Percentiles rank a stretch among this genome's conserved stretches.
Conservation (phyloP, 2,888 invertebrate species). For the Oligia latruncula region DNA sequence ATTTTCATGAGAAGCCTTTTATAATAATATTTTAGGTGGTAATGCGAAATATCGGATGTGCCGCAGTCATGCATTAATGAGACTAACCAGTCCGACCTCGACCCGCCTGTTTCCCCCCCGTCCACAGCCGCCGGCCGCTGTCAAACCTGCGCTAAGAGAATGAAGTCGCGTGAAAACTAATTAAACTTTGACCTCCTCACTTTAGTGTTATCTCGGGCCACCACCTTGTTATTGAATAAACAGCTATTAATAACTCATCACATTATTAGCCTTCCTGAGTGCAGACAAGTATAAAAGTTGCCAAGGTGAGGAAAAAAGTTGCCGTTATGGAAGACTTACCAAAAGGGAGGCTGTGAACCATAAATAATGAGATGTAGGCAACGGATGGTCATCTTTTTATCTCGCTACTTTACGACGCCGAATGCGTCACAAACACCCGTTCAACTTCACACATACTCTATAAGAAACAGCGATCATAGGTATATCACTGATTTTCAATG, state of each 20-base stretch:
- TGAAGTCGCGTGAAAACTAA: slow-evolving; percentile 81
- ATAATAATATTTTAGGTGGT: slow-evolving; percentile 42
- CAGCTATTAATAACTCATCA: slow-evolving; percentile 55
- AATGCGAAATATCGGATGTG: slow-evolving; percentile 54
- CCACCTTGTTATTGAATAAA: slow-evolving; percentile 63
- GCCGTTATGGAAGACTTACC: slow-evolving; percentile 72
- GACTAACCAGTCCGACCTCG: slow-evolving; percentile 82
- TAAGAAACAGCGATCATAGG: not conserved
- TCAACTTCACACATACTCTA: slow-evolving; percentile 50
- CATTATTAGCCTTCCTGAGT: slow-evolving; percentile 51
- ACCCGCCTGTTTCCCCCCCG: slow-evolving; percentile 50
- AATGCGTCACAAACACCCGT: slow-evolving; percentile 70
- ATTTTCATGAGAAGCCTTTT: slow-evolving; percentile 48
- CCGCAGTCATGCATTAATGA: slow-evolving; percentile 73
- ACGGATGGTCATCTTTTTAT: slow-evolving; percentile 79
- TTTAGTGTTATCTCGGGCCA: slow-evolving; percentile 61
- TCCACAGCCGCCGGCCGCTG: slow-evolving; percentile 47
- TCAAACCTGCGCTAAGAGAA: slow-evolving; percentile 74
- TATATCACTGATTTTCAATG: not conserved
- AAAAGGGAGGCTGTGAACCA: slow-evolving; percentile 79
- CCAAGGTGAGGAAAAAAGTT: slow-evolving; percentile 57
- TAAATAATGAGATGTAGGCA: slow-evolving; percentile 78
- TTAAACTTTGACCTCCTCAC: slow-evolving; percentile 82
- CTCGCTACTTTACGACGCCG: slow-evolving; percentile 73
- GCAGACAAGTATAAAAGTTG: slow-evolving; percentile 57